A percentile compares a stretch with the other conserved stretches of the same genome.
Evolutionary conservation across 2,113 vertebrate genomes (phyloP).

Genomic region (Camelus bactrianus): DNA sequence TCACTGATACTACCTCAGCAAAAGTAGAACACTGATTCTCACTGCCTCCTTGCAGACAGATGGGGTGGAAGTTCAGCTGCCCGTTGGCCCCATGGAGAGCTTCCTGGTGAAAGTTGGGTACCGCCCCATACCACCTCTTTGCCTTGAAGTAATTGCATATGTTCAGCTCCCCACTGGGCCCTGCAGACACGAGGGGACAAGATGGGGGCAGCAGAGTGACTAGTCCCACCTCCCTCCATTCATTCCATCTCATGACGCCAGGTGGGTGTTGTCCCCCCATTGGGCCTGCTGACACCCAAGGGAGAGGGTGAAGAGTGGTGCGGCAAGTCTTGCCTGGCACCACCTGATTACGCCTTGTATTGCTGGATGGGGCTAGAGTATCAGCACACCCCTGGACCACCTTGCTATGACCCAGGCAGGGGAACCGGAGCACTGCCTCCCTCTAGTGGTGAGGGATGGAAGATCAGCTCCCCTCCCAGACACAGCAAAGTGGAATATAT

Average conservation of each 20-base stretch:
- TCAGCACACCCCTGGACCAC: background rate
- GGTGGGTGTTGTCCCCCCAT: background rate
- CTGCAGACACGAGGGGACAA: background rate
- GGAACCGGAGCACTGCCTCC: background rate
- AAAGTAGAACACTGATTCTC: background rate
- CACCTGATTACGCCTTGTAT: background rate
- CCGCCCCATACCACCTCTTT: background rate
- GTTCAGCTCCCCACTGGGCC: too few species aligned
- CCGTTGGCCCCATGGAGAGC: background rate
- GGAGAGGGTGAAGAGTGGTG: background rate
- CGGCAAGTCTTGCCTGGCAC: background rate
- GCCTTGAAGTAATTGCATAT: background rate
- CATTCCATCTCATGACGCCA: background rate
- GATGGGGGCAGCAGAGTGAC: background rate
- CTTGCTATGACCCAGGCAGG: background rate
- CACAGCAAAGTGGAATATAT: background rate
- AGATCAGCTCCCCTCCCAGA: background rate
- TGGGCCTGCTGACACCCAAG: background rate
- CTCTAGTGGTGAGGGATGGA: background rate
- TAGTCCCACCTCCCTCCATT: background rate
- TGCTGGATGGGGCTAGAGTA: background rate
- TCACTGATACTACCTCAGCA: background rate
- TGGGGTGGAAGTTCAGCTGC: background rate
- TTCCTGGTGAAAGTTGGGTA: background rate
- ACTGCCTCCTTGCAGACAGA: background rate